Evolutionary conservation across 1,140 invertebrate genomes (phyloP).

Genomic region (Halictus rubicundus): DNA sequence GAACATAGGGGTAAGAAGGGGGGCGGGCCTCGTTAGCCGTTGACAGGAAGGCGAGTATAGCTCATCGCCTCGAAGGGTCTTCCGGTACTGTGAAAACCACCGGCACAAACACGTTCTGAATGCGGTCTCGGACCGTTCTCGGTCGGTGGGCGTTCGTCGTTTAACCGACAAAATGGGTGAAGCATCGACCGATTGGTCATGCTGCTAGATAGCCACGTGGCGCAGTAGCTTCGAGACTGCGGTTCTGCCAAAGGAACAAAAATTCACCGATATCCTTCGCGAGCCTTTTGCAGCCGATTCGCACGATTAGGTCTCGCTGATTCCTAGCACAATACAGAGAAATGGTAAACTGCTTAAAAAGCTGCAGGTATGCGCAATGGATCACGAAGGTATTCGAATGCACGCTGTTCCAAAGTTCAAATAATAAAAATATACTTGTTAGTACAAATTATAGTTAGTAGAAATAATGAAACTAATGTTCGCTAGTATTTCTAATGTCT

Average conservation of each 20-base stretch:
- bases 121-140: constrained; percentile 26
- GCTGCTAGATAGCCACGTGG: constrained; percentile 40
- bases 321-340: too few relatives aligned
- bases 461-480: too few relatives aligned
- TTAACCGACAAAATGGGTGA: constrained; percentile 45
- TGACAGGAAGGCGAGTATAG: constrained; percentile 70
- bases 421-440: too few relatives aligned
- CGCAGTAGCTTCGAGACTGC: neutral
- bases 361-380: too few relatives aligned
- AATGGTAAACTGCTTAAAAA: too few relatives aligned
- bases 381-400: too few relatives aligned
- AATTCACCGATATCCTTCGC: neutral
- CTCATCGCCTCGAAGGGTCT: constrained; percentile 66
- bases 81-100: constrained; percentile 68
- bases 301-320: constrained; percentile 11
- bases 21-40: constrained; percentile 70
- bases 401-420: too few relatives aligned
- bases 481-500: too few relatives aligned
- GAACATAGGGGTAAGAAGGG: constrained; percentile 40
- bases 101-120: constrained; percentile 55
- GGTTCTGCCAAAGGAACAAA: neutral
- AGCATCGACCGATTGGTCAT: constrained; percentile 39
- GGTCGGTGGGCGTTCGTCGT: constrained; percentile 44
- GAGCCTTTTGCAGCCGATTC: neutral
- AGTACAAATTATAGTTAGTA: too few relatives aligned